These are phyloP conservation scores for Avahi laniger DNA, from an alignment of 2,797 vertebrate genomes.

Conservation along the genomic window DNA sequence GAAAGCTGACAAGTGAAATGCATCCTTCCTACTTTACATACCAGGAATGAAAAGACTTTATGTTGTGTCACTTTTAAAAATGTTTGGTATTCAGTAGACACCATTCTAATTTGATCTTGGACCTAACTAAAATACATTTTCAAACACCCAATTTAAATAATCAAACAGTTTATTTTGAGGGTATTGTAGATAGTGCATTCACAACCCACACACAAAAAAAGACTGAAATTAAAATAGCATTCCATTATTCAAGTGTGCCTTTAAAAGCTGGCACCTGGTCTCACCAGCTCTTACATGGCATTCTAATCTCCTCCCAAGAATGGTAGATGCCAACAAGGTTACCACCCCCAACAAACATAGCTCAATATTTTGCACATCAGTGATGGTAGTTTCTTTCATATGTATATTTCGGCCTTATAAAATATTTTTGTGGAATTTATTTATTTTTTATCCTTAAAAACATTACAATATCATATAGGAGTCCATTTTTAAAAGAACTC, in stretches of 20 bases:
- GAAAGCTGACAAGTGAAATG: slow-evolving; percentile 64
- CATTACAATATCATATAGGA: background rate
- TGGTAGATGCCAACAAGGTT: slow-evolving; percentile 2
- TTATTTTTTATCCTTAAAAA: background rate
- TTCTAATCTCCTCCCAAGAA: slow-evolving; percentile 32
- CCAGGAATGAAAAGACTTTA: slow-evolving; percentile 51
- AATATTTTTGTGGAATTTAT: background rate
- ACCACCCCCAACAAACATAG: background rate
- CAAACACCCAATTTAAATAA: slow-evolving; percentile 69
- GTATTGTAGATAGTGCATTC: slow-evolving; percentile 25
- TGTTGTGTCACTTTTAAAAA: slow-evolving; percentile 51
- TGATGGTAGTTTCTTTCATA: background rate
- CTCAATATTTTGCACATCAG: background rate
- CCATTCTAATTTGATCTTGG: slow-evolving; percentile 67
- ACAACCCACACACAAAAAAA: slow-evolving; percentile 12
- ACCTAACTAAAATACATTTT: slow-evolving; percentile 76
- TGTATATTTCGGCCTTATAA: background rate
- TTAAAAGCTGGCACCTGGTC: slow-evolving; percentile 53
- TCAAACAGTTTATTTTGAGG: slow-evolving; percentile 50
- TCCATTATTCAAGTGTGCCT: slow-evolving; percentile 52
- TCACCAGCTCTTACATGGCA: background rate
- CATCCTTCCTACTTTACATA: slow-evolving; percentile 14
- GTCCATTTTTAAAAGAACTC: background rate
- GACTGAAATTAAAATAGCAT: slow-evolving; percentile 49
- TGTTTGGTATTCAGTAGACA: slow-evolving; percentile 53